Conservation (phyloP, 2,113 vertebrate genomes). For the Regulus satrapa region DNA sequence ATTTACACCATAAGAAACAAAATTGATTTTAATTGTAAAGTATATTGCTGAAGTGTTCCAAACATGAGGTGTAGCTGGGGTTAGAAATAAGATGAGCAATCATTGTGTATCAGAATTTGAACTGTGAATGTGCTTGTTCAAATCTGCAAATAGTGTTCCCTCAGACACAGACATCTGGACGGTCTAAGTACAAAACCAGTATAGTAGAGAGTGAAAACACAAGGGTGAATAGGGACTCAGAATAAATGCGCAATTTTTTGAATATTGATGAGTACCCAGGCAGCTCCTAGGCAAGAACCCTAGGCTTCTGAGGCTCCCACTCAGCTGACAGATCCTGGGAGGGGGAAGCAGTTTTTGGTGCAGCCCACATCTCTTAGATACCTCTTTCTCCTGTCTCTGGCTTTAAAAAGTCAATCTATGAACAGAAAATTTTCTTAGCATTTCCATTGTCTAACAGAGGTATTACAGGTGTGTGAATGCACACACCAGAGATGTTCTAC, state of each 20-base stretch:
- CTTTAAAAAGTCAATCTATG: neutral
- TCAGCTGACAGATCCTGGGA: neutral
- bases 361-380: neutral
- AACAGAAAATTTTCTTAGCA: neutral
- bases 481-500: too few relatives aligned
- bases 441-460: neutral
- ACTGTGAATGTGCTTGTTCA: neutral
- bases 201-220: neutral
- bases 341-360: neutral
- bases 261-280: neutral
- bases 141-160: neutral
- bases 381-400: neutral
- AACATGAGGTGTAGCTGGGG: neutral
- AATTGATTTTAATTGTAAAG: neutral
- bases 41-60: neutral
- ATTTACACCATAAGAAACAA: neutral
- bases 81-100: neutral
- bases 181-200: neutral
- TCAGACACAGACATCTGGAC: neutral
- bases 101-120: neutral
- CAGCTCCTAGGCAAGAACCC: neutral
- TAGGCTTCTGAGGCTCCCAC: neutral
- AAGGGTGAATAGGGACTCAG: neutral
- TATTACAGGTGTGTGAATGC: neutral
- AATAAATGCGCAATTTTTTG: neutral